Evolutionary conservation across 1,140 invertebrate species (phyloP).

Genomic region (Tetramorium simillimum): DNA sequence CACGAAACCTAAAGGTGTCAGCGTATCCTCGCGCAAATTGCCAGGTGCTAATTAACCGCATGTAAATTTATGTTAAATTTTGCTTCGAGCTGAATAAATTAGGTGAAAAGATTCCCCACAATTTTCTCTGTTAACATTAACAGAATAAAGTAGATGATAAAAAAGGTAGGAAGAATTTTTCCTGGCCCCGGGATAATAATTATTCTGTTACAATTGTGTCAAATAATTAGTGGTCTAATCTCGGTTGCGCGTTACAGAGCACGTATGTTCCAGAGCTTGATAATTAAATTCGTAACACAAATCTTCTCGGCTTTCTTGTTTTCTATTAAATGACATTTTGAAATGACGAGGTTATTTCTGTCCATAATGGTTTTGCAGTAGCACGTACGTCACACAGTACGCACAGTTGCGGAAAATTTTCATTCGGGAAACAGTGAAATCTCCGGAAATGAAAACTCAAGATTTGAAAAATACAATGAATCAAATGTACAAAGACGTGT

Average conservation of each 20-base stretch:
- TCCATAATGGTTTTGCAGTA: not conserved
- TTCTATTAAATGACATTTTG: not conserved
- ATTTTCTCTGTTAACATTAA: constrained; percentile 34
- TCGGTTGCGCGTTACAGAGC: not conserved
- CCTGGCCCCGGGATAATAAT: not conserved
- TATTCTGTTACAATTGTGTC: constrained; percentile 37
- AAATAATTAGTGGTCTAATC: constrained; percentile 42
- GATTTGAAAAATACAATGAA: constrained; percentile 1
- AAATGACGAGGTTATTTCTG: not conserved
- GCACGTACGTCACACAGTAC: not conserved
- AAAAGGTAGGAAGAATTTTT: not conserved
- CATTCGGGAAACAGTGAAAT: not conserved
- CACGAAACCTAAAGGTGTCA: constrained; percentile 24
- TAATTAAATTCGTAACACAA: constrained; percentile 29
- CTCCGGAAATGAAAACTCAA: not conserved
- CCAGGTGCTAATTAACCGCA: constrained; percentile 26
- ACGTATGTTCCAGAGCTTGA: not conserved
- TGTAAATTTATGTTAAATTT: constrained; percentile 52
- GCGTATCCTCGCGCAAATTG: not conserved
- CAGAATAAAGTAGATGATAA: not conserved
- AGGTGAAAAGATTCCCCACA: not conserved
- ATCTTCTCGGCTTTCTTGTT: not conserved
- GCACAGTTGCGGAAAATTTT: not conserved
- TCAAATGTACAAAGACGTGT: not conserved
- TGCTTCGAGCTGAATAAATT: constrained; percentile 27